A percentile compares a stretch with the other conserved stretches of the same genome.
These are phyloP conservation scores for Falco berigora DNA, from an alignment of 2,797 vertebrate species.

Conservation along the genomic window DNA sequence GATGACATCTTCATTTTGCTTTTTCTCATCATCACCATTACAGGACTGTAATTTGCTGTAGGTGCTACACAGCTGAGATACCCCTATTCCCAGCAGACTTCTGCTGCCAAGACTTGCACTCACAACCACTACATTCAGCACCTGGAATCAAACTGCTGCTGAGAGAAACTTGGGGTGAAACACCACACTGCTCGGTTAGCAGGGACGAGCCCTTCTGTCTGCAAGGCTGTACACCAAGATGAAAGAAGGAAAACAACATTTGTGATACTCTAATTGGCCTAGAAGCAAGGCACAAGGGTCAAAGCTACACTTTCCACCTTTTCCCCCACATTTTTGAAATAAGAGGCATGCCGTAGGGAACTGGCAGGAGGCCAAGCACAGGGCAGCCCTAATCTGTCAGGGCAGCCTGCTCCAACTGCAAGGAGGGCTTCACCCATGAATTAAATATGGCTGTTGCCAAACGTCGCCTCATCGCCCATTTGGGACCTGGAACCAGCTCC, in stretches of 20 bases:
- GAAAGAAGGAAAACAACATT: not conserved
- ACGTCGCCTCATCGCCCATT: not conserved
- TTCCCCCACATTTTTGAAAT: not conserved
- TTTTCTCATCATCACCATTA: accelerated
- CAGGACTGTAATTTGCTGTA: not conserved
- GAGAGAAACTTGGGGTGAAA: not conserved
- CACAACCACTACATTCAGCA: accelerated
- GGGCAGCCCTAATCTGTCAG: not conserved
- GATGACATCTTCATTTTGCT: not conserved
- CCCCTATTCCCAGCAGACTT: not conserved
- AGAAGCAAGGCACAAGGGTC: not conserved
- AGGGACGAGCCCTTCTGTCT: not conserved
- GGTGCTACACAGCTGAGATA: not conserved
- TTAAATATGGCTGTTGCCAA: not conserved
- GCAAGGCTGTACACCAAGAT: not conserved
- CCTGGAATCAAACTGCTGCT: not conserved
- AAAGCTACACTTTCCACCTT: not conserved
- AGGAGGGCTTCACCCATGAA: not conserved
- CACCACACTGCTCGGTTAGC: accelerated
- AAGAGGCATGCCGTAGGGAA: not conserved
- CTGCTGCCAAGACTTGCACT: not conserved
- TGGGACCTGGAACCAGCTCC: not conserved
- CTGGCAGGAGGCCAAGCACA: not conserved
- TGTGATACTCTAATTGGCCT: accelerated
- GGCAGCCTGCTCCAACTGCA: accelerated